Percentiles rank a stretch among this genome's conserved stretches.
Conservation (phyloP, 2,888 invertebrate species). For the Sialis fuliginosa region DNA sequence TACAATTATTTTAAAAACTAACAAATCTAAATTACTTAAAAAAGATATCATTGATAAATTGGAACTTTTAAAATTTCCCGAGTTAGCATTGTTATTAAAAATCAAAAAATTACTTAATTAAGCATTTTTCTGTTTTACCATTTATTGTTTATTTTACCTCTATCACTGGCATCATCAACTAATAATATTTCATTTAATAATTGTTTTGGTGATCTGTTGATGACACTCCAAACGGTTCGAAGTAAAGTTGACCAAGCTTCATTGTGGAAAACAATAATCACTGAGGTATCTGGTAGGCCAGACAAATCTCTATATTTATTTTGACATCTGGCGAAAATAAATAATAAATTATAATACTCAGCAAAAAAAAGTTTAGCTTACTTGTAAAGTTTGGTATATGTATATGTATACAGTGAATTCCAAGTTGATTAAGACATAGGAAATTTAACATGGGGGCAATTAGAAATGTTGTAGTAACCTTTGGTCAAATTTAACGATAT, state of each 20-base stretch:
- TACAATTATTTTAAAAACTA: no score
- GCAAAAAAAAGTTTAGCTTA: not conserved
- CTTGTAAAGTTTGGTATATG: not conserved
- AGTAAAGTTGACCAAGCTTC: conserved; percentile 97
- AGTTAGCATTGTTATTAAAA: no score
- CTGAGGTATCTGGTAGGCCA: conserved; percentile 69
- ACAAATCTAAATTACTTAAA: no score
- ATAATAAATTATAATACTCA: not conserved
- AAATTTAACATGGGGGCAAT: no score
- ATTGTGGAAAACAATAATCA: conserved; percentile 96
- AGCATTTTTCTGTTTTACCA: no score
- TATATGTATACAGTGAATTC: no score
- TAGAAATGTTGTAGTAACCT: no score
- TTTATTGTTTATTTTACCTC: conserved; percentile 34
- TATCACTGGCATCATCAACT: conserved; percentile 76
- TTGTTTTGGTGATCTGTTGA: conserved; percentile 64
- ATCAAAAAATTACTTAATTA: no score
- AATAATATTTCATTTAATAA: conserved; percentile 71
- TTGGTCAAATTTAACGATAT: no score
- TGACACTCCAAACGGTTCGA: conserved; percentile 86
- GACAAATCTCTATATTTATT: conserved; percentile 33
- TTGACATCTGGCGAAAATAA: conserved; percentile 34
- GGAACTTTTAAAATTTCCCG: no score
- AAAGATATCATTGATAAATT: no score
- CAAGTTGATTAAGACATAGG: no score